phyloP scores from a whole-genome alignment of 2,888 invertebrate species.

The Parnassius glacialis region DNA sequence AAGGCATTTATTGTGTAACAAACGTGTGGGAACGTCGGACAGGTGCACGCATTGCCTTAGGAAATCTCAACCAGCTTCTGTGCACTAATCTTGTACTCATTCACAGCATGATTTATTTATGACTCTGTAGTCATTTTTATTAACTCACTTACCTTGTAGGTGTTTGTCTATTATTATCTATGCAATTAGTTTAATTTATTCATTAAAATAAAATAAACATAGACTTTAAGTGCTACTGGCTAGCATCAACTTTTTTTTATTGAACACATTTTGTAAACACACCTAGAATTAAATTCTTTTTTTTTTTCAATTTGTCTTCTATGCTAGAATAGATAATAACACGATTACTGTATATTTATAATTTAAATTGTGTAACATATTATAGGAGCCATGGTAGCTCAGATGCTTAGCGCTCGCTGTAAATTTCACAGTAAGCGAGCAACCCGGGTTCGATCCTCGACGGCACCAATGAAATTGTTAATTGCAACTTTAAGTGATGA shows the following conservation, averaged over 20 bases:
- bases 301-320: no score
- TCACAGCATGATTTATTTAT: constrained; percentile 27
- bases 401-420: no score
- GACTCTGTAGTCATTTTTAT: constrained; percentile 12
- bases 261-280: background rate
- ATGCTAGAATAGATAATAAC: no score
- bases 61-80: constrained; percentile 66
- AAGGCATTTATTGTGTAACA: constrained; percentile 66
- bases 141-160: constrained; percentile 14
- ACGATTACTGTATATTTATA: no score
- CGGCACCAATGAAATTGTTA: no score
- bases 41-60: constrained; percentile 62
- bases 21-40: constrained; percentile 65
- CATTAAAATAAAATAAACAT: constrained; percentile 17
- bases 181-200: constrained; percentile 15
- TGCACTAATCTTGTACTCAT: constrained; percentile 37
- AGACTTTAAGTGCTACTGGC: constrained; percentile 18
- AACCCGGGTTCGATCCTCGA: no score
- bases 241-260: background rate
- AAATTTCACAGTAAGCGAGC: no score
- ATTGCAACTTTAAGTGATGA: no score
- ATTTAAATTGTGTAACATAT: no score
- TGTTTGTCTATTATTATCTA: constrained; percentile 27
- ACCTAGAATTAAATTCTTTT: no score
- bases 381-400: no score